A percentile compares a stretch with the other conserved stretches of the same genome.
These are phyloP conservation scores for Vidua macroura DNA, from an alignment of 2,113 vertebrate genomes.

Conservation along the genomic window DNA sequence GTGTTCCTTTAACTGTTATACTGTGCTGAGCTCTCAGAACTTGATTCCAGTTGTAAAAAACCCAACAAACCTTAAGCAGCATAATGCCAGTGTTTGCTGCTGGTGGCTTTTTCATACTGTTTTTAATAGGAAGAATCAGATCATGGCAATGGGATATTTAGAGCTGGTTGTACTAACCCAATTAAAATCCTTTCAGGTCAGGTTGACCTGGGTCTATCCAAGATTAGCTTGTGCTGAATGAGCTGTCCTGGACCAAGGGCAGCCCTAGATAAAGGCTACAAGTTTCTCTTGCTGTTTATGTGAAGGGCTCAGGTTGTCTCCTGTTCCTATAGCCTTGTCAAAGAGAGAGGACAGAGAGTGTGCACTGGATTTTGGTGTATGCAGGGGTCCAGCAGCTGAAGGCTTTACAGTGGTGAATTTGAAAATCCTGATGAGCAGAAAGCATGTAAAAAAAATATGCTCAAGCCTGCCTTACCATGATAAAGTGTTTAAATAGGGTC, in stretches of 20 bases:
- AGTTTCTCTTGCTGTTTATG: neutral
- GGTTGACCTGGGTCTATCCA: conserved; percentile 1
- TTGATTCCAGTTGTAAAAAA: neutral
- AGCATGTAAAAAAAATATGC: neutral
- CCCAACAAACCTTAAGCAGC: neutral
- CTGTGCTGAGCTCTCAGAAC: conserved; percentile 14
- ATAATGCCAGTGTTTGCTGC: conserved; percentile 4
- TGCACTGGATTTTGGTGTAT: neutral
- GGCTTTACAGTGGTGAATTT: neutral
- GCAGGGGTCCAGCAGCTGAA: neutral
- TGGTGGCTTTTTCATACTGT: neutral
- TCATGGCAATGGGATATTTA: neutral
- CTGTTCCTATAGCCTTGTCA: neutral
- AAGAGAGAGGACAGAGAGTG: neutral
- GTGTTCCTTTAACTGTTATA: neutral
- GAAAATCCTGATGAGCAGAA: neutral
- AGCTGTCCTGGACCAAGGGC: neutral
- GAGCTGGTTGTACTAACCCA: conserved; percentile 21
- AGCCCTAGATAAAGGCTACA: neutral
- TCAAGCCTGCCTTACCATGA: neutral
- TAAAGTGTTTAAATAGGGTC: neutral
- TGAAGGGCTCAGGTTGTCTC: neutral
- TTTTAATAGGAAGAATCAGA: conserved; percentile 21
- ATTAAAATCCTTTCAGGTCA: conserved; percentile 17
- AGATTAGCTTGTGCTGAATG: conserved; percentile 34